Evolutionary conservation across 1,140 invertebrate species (phyloP).

Genomic region (Drosophila carrolli): DNA sequence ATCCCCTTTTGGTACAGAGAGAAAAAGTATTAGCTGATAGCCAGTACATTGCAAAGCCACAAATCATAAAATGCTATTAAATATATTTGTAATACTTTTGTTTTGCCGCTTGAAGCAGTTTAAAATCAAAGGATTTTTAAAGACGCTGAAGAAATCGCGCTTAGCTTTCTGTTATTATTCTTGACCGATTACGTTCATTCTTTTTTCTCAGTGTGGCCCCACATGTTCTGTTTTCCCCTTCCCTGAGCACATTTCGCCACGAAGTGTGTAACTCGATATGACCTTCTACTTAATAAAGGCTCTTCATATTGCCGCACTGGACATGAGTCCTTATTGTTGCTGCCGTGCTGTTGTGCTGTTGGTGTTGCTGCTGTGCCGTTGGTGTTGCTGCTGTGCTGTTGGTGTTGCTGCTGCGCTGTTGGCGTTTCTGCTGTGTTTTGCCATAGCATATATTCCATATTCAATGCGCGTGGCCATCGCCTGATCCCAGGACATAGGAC

Average conservation of each 20-base stretch:
- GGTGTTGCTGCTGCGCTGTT: slow-evolving; percentile 16
- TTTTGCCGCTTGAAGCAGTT: too few species aligned
- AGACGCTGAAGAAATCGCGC: background rate
- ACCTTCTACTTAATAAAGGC: slow-evolving; percentile 73
- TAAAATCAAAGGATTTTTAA: too few species aligned
- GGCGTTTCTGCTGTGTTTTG: slow-evolving; percentile 8
- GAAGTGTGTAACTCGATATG: slow-evolving; percentile 75
- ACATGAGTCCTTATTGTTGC: slow-evolving; percentile 33
- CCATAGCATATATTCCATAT: slow-evolving; percentile 38
- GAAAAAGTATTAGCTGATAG: background rate
- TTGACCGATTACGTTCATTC: too few species aligned
- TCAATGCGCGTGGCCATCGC: slow-evolving; percentile 41
- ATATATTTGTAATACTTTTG: too few species aligned
- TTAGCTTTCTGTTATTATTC: background rate
- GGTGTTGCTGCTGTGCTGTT: slow-evolving; percentile 18
- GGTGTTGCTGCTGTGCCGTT: slow-evolving; percentile 9
- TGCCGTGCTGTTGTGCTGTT: slow-evolving; percentile 9
- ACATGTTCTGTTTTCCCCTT: slow-evolving; percentile 17
- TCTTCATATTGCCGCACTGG: slow-evolving; percentile 53
- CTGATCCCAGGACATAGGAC: slow-evolving; percentile 15
- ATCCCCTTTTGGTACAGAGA: background rate
- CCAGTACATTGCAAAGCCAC: too few species aligned
- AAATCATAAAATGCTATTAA: too few species aligned
- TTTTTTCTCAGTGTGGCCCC: slow-evolving; percentile 5
- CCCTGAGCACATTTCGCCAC: slow-evolving; percentile 30